These are phyloP conservation scores for Momotus momota DNA, from an alignment of 2,797 vertebrate species.

Conservation along the genomic window DNA sequence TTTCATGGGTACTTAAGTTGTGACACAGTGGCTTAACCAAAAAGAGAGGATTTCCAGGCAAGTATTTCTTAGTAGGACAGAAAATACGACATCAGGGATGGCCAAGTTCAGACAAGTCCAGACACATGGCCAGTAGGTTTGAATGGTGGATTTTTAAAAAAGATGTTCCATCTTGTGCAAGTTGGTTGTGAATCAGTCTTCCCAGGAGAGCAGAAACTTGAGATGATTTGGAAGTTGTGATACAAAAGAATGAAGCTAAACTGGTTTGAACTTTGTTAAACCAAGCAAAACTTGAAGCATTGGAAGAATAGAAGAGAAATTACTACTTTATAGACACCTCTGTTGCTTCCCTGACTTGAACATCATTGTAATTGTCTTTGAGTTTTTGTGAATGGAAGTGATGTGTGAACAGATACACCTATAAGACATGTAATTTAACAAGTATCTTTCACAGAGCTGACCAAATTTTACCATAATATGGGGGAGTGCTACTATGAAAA, in stretches of 20 bases:
- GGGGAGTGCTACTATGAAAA: not conserved
- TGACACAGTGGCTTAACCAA: not conserved
- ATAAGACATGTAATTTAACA: not conserved
- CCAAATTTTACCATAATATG: not conserved
- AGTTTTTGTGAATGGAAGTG: not conserved
- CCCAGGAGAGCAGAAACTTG: not conserved
- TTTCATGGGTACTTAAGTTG: not conserved
- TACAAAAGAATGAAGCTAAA: slow-evolving; percentile 38
- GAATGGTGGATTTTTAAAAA: not conserved
- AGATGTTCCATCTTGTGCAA: not conserved
- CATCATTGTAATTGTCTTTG: not conserved
- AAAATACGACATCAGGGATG: not conserved
- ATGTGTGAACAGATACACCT: not conserved
- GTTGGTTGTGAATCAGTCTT: slow-evolving; percentile 9
- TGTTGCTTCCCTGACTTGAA: not conserved
- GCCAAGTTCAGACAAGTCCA: not conserved
- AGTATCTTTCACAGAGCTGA: not conserved
- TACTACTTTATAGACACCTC: not conserved
- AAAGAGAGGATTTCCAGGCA: not conserved
- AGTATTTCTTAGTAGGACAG: not conserved
- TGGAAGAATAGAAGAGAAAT: slow-evolving; percentile 2
- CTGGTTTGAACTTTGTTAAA: slow-evolving; percentile 2
- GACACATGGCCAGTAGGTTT: not conserved
- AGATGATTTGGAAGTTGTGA: not conserved
- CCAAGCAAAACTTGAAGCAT: not conserved